Evolutionary conservation across 2,888 invertebrate genomes (phyloP).

Genomic region (Crossocerus cetratus): DNA sequence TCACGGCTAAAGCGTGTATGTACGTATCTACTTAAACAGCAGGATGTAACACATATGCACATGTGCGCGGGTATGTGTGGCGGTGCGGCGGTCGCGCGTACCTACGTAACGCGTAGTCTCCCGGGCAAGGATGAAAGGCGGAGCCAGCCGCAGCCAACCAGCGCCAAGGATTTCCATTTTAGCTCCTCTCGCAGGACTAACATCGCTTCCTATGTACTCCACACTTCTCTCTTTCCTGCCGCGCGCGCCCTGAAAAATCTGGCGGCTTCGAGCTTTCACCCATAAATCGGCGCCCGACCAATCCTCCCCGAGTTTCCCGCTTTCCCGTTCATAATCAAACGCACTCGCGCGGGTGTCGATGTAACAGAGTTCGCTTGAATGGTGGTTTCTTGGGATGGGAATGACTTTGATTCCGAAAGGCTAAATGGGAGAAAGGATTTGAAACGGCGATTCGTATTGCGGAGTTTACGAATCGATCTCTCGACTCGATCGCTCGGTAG

Average conservation of each 20-base stretch:
- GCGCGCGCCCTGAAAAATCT: neutral
- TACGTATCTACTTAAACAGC: slow-evolving; percentile 56
- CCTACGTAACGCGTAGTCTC: slow-evolving; percentile 44
- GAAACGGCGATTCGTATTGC: neutral
- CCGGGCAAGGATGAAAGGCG: slow-evolving; percentile 66
- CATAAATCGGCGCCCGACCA: neutral
- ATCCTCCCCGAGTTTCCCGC: too few species aligned
- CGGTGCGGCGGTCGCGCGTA: too few species aligned
- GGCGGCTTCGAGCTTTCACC: neutral
- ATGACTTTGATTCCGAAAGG: too few species aligned
- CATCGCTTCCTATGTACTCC: slow-evolving; percentile 38
- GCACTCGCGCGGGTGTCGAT: too few species aligned
- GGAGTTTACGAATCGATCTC: neutral
- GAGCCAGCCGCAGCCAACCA: slow-evolving; percentile 71
- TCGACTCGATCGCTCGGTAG: neutral
- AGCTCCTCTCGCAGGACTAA: slow-evolving; percentile 53
- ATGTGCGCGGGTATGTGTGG: too few species aligned
- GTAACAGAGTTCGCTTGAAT: too few species aligned
- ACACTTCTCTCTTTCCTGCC: neutral
- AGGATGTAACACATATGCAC: slow-evolving; percentile 41
- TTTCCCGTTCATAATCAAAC: too few species aligned
- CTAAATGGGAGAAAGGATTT: neutral
- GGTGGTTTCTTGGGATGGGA: neutral
- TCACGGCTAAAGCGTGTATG: slow-evolving; percentile 16
- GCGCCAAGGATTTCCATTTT: slow-evolving; percentile 63